These are phyloP conservation scores for Turritopsis rubra DNA, from an alignment of 30 jellyfish, hydroid and myxozoan species.

Conservation along the genomic window DNA sequence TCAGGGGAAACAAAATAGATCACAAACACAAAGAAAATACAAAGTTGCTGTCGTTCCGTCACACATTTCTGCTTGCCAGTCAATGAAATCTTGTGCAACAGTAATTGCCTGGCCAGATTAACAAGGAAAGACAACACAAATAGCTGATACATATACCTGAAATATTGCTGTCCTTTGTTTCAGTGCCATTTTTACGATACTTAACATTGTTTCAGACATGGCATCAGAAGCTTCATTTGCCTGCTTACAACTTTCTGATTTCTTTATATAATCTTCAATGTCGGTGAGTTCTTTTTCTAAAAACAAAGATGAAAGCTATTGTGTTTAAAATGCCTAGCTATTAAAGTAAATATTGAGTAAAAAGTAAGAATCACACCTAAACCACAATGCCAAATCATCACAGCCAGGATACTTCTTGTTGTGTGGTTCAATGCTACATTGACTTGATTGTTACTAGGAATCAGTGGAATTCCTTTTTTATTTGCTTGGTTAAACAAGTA, in stretches of 20 bases:
- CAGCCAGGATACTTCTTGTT: constrained; percentile 22
- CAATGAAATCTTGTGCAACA: too few relatives aligned
- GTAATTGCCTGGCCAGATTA: too few relatives aligned
- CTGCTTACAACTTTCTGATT: constrained; percentile 3
- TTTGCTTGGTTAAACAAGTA: neutral
- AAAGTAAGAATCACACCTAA: constrained; percentile 19
- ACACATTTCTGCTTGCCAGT: too few relatives aligned
- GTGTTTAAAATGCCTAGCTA: neutral
- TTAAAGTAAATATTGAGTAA: neutral
- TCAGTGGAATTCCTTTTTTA: constrained; percentile 1
- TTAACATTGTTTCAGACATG: neutral
- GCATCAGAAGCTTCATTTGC: neutral
- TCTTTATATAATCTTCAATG: neutral
- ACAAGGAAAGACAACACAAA: too few relatives aligned
- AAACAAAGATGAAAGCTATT: neutral
- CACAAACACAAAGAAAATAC: too few relatives aligned
- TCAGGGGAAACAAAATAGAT: too few relatives aligned
- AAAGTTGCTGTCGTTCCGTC: too few relatives aligned
- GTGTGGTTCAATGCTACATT: neutral
- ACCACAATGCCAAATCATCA: constrained; percentile 36
- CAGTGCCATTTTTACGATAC: neutral
- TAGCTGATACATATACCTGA: constrained; percentile 14
- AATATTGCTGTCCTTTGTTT: constrained; percentile 1
- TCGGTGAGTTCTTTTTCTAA: neutral
- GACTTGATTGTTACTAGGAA: neutral